Base-by-base conservation (phyloP, 1,140 invertebrate genomes). In the Heliconius congener region DNA sequence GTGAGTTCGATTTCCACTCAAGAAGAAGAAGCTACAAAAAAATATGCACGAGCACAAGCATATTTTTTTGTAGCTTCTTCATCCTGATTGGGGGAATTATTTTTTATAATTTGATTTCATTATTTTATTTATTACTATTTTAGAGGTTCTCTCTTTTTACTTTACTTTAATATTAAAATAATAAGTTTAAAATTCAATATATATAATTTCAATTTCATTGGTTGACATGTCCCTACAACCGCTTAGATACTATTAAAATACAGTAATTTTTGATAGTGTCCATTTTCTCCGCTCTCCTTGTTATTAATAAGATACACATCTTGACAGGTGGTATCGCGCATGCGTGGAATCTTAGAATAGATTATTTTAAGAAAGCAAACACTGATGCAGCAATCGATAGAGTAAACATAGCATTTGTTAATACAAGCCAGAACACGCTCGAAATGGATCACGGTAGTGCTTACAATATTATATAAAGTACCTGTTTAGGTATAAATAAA, bases 281-380 rank as follows among this genome's bases (percentile, higher is more conserved):
- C 13, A 13, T 16, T 66, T n/a, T 66, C 60, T 30, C 27, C 27
- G 9, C 4, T 66, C 60, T 30, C 55, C 4, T 0, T 60, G 27
- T 60, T 60, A 60, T 27, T 60, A 23, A 11, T 23, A 60, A 52
- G 18, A 1, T 8, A 23, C 9, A 57, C 9, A 66, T 27, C 27
- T 66, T 16, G 23, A 66, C 60, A 66, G 60, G 60, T 66, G 27
- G 60, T 16, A 66, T 30, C 60, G 60, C 23, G 9, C 60, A 66
- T 30, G 60, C 60, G 60, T 66, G 60, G 60, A 66, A 66, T 66
- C 60, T 66, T n/a, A 66, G 23, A 66, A 66, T 66, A 66, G 60
- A 66, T 66, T 66, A 66, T 66, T 30, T 66, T 30, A 66, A 66
- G 60, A 66, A 2, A 66, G 60, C 60, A 66, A 66, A 66, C 13